Base-by-base conservation (phyloP, 2,888 invertebrate species). In the Allygus modestus region DNA sequence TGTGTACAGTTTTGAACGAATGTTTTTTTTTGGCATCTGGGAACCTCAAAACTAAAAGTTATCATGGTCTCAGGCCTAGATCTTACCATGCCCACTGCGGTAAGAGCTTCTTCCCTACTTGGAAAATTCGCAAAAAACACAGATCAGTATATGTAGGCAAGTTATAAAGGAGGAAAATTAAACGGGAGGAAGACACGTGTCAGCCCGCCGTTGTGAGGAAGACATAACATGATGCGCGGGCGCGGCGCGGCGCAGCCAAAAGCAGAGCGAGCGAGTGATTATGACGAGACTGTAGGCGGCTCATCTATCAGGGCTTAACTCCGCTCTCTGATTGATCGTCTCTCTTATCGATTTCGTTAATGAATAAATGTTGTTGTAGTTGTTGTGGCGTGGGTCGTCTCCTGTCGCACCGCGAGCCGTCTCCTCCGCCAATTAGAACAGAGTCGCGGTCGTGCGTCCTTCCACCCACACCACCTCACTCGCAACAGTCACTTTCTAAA, bases 311-410 rank as follows among this genome's bases (percentile, higher is more conserved):
- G 41, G 71, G 71, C 71, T 71, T 23, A 28, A n/a, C 46, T 41
- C 77, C 51, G 20, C 73, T 37, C 73, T 26, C 58, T 82, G 82
- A 82, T 51, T 69, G 82, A 82, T 82, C 82, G 71, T n/a, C 54
- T 33, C 73, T 71, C 71, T 82, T 82, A 82, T 82, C 82, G 82
- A 73, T 82, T 82, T 71, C 51, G 82, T 82, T 82, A 82, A 82
- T 71, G 82, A 82, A 82, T 82, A 82, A 82, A 73, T 82, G 82
- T 65, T 81, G 81, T 81, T 82, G 82, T 82, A 65, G 58, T 58
- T 58, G 58, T 58, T 2, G 58, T 23, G 17, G 81, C 81, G 81
- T 81, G 65, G 81, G 81, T 28, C 23, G 61, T 31, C 46, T 28
- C 43, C 73, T 31, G 82, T 82, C 82, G n/a, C 46, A 41, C 43